Base-by-base conservation (phyloP, 2,113 vertebrate genomes). In the Dicentrarchus labrax region DNA sequence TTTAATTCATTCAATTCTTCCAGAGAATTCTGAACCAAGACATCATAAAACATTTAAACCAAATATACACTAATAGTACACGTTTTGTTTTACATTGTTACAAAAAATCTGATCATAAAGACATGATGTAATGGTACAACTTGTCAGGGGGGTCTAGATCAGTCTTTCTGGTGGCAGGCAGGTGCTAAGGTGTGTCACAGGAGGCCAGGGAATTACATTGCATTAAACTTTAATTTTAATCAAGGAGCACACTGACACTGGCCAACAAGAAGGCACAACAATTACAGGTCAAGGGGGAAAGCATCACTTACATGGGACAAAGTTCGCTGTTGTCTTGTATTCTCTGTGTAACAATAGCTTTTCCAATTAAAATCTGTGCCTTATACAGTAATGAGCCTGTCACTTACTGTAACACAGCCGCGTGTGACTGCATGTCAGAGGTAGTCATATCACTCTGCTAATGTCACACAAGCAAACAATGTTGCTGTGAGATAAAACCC, bases 221-320 rank as follows among this genome's bases (percentile, higher is more conserved):
- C 30, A 83, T 72, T 72, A 71, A 79, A 87, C 71, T 87, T 75
- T 79, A 79, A 87, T 54, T 75, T 76, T 83, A 79, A 87, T 76
- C 53, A 83, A 80, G 67, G 61, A 8, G 2, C 71, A 41, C 38
- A 39, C 56, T 65, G 43, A 41, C n/a, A 41, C n/a, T 47, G 57
- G 30, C 80, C 71, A 10, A 43, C 4, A 8, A 71, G 51, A 22
- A 71, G 59, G 45, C 38, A 39, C 51, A 56, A 3, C 81, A 67
- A 67, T 62, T 76, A 84, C 67, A 67, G 43, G 76, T 76, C 17
- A 67, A 48, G 41, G 53, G 13, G 22, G 70, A 82, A 4, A 9
- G 21, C 24, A 56, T 76, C 39, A 43, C 41, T 66, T 41, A 65
- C 4, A 17, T 36, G 41, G 43, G 15, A 65, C 15, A 67, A 65